phyloP scores from a whole-genome alignment of 2,797 vertebrate species.

The Picus viridis region DNA sequence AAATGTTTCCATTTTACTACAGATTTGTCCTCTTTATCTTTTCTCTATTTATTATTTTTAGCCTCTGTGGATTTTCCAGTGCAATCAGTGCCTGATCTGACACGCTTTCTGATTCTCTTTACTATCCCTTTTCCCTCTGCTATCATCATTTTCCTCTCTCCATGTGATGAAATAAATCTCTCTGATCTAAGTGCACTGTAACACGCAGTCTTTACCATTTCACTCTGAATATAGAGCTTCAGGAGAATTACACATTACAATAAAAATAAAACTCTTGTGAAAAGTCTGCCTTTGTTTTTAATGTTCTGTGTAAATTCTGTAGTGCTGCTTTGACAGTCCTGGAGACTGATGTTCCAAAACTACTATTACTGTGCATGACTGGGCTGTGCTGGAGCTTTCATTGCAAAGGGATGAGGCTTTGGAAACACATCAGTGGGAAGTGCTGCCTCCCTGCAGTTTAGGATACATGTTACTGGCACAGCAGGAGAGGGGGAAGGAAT shows the following conservation, averaged over 20 bases:
- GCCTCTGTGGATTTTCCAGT: not conserved
- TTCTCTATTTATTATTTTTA: constrained; percentile 50
- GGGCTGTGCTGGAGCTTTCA: not conserved
- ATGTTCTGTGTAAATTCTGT: constrained; percentile 13
- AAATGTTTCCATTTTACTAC: constrained; percentile 40
- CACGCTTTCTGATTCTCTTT: constrained; percentile 27
- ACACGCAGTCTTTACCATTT: not conserved
- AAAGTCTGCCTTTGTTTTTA: not conserved
- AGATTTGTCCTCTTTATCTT: constrained; percentile 20
- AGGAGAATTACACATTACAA: constrained; percentile 41
- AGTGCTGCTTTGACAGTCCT: constrained; percentile 5
- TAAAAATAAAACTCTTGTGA: constrained; percentile 52
- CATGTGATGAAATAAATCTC: constrained; percentile 31
- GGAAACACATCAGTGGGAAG: not conserved
- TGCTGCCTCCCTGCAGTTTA: not conserved
- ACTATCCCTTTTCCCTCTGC: not conserved
- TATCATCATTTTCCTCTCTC: constrained; percentile 26
- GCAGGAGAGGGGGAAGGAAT: not conserved
- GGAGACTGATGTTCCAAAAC: not conserved
- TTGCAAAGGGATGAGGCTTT: not conserved
- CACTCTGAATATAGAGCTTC: constrained; percentile 7
- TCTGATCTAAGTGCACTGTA: constrained; percentile 5
- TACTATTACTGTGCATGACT: not conserved
- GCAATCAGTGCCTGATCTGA: constrained; percentile 9
- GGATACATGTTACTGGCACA: not conserved